These are phyloP conservation scores for Ibidorhyncha struthersii DNA, from an alignment of 2,113 vertebrate genomes.

Conservation along the genomic window DNA sequence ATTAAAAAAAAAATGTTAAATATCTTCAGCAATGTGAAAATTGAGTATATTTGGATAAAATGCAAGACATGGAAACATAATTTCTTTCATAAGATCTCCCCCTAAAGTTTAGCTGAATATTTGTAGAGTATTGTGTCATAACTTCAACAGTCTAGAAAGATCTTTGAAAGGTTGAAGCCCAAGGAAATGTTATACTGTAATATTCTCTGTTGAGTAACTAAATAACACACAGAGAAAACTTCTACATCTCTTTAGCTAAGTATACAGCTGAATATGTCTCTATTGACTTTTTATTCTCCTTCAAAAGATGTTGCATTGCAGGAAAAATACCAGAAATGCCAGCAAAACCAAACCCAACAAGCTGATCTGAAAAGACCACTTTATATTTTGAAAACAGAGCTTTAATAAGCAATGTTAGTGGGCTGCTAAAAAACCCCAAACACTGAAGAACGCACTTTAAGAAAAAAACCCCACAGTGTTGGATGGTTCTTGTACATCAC, in stretches of 20 bases:
- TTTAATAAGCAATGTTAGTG: not conserved
- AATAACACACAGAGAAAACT: not conserved
- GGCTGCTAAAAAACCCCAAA: not conserved
- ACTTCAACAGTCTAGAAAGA: not conserved
- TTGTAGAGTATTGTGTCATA: not conserved
- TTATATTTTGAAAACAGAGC: not conserved
- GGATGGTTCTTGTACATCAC: not conserved
- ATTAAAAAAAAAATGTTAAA: not conserved
- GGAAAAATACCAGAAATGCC: not conserved
- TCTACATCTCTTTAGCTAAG: not conserved
- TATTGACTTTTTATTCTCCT: not conserved
- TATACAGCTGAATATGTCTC: not conserved
- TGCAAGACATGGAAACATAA: not conserved
- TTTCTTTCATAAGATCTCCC: not conserved
- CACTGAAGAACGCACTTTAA: not conserved
- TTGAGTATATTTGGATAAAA: not conserved
- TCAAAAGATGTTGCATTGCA: not conserved
- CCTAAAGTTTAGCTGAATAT: not conserved
- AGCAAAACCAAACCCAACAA: not conserved
- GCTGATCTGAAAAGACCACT: not conserved
- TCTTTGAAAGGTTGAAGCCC: not conserved
- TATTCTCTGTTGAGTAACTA: not conserved
- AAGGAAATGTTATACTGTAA: not conserved
- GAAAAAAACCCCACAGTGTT: not conserved
- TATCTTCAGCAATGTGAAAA: not conserved